These are phyloP conservation scores for Drosophila kuntzei DNA, from an alignment of 2,888 invertebrate genomes.

Conservation along the genomic window DNA sequence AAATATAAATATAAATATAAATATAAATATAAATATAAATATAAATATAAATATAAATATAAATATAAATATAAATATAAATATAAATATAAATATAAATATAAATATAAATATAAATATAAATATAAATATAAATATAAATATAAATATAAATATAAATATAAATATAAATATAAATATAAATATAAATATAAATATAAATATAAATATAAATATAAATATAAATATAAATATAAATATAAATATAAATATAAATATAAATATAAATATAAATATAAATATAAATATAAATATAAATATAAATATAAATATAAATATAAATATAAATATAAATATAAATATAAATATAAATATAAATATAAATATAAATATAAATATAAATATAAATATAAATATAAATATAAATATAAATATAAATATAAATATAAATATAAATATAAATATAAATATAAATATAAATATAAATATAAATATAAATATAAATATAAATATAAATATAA, in stretches of 20 bases:
- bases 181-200: neutral
- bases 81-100: too few species aligned
- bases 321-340: conserved; percentile 9
- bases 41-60: too few species aligned
- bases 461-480: conserved; percentile 6
- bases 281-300: conserved; percentile 6
- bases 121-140: too few species aligned
- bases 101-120: too few species aligned
- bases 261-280: conserved; percentile 4
- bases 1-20: too few species aligned
- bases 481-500: conserved; percentile 6
- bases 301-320: conserved; percentile 4
- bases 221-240: conserved; percentile 1
- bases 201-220: conserved; percentile 2
- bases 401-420: conserved; percentile 13
- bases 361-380: conserved; percentile 5
- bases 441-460: conserved; percentile 10
- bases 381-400: conserved; percentile 15
- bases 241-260: neutral
- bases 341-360: conserved; percentile 6
- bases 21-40: too few species aligned
- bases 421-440: conserved; percentile 12
- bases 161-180: neutral
- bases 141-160: neutral
- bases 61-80: too few species aligned